These are phyloP conservation scores for Rhinichthys klamathensis DNA, from an alignment of 2,113 vertebrate genomes.

Conservation along the genomic window DNA sequence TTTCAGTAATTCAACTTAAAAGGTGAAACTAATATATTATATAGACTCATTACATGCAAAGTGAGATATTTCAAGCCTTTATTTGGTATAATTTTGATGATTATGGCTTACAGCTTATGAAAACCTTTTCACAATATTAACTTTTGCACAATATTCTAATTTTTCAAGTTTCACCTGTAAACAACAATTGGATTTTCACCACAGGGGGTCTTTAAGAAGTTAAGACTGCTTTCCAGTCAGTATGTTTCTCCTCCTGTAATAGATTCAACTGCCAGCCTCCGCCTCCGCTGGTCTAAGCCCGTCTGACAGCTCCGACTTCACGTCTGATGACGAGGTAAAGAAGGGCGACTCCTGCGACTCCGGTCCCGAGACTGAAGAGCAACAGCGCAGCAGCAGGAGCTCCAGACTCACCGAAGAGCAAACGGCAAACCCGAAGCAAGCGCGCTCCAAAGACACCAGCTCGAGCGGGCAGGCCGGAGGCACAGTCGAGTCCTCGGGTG, in stretches of 20 bases:
- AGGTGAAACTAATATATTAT: no score
- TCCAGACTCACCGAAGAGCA: conserved; percentile 12
- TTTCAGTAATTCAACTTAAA: no score
- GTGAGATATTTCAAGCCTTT: no score
- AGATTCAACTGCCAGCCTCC: conserved; percentile 89
- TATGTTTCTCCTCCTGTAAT: not conserved
- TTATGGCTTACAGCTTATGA: no score
- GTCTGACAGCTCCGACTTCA: conserved; percentile 83
- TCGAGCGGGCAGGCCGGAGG: not conserved
- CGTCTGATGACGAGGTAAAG: conserved; percentile 92
- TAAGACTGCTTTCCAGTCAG: not conserved
- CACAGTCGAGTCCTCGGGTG: not conserved
- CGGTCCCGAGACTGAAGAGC: conserved; percentile 60
- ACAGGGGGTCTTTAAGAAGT: no score
- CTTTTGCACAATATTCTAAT: no score
- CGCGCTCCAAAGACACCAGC: not conserved
- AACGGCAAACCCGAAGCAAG: not conserved
- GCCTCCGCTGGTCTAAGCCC: conserved; percentile 72
- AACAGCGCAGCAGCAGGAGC: conserved; percentile 38
- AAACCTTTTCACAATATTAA: no score
- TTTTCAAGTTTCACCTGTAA: no score
- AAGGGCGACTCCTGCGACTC: conserved; percentile 87
- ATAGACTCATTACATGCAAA: no score
- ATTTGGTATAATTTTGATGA: no score
- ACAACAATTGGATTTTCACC: no score